These are phyloP conservation scores for Brachionus sp. DNA, from an alignment of 1,140 invertebrate genomes.

Conservation along the genomic window DNA sequence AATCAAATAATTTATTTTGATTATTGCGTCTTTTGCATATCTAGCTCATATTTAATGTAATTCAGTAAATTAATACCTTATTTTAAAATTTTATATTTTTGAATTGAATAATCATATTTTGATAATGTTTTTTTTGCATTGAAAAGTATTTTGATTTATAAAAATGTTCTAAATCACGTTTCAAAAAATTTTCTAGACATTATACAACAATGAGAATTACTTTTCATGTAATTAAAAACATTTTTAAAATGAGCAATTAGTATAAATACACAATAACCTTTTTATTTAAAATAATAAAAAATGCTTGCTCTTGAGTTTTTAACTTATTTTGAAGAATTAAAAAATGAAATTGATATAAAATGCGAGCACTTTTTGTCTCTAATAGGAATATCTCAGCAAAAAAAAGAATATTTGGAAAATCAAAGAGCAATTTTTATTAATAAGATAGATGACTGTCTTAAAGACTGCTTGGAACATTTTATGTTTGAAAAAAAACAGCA, in stretches of 20 bases:
- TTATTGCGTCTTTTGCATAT: no score
- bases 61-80: no score
- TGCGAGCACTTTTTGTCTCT: background rate
- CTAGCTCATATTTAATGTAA: no score
- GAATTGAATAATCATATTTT: background rate
- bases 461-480: background rate
- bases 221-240: background rate
- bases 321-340: background rate
- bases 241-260: background rate
- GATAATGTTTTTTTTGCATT: no score
- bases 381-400: background rate
- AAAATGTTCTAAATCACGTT: background rate
- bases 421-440: background rate
- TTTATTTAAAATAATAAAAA: background rate
- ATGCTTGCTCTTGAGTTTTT: background rate
- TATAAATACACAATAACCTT: background rate
- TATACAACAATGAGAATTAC: background rate
- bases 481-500: background rate
- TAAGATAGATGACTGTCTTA: background rate
- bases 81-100: background rate
- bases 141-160: background rate
- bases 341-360: background rate
- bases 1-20: no score
- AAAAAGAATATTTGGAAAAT: background rate
- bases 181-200: background rate